Conservation (phyloP, 2,113 vertebrate genomes). For the Chaetorhynchus papuensis region DNA sequence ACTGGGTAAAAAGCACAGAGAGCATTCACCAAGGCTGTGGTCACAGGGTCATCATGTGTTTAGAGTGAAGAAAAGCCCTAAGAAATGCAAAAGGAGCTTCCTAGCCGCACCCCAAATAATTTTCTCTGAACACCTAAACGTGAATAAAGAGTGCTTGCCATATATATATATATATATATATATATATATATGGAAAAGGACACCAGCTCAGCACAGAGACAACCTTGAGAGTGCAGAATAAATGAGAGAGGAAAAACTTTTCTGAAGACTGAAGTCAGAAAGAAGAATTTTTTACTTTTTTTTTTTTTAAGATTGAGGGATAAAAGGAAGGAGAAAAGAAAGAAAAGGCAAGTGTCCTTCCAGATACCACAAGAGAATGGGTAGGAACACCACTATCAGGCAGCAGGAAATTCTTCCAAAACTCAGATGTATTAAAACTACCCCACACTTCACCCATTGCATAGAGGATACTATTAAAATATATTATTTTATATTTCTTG, state of each 20-base stretch:
- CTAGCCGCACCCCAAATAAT: fast-evolving
- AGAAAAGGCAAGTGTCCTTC: not conserved
- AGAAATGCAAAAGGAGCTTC: not conserved
- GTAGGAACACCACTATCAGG: not conserved
- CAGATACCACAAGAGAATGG: not conserved
- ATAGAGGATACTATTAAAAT: not conserved
- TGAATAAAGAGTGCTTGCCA: not conserved
- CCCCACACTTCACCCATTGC: not conserved
- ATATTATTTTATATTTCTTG: not conserved
- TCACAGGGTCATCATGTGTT: not conserved
- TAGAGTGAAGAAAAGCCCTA: not conserved
- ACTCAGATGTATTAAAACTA: not conserved
- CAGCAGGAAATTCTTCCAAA: not conserved
- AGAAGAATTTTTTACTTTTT: not conserved
- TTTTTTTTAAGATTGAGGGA: not conserved
- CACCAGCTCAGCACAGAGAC: not conserved
- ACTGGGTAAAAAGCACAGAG: constrained; percentile 64
- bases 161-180: too few species aligned
- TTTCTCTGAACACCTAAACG: not conserved
- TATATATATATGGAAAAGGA: not conserved
- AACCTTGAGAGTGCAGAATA: not conserved
- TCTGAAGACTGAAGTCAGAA: not conserved
- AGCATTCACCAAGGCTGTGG: not conserved
- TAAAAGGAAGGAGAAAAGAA: not conserved
- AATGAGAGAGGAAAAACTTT: not conserved